Evolutionary conservation across 2,113 vertebrate species (phyloP).

Genomic region (Centropristis striata): DNA sequence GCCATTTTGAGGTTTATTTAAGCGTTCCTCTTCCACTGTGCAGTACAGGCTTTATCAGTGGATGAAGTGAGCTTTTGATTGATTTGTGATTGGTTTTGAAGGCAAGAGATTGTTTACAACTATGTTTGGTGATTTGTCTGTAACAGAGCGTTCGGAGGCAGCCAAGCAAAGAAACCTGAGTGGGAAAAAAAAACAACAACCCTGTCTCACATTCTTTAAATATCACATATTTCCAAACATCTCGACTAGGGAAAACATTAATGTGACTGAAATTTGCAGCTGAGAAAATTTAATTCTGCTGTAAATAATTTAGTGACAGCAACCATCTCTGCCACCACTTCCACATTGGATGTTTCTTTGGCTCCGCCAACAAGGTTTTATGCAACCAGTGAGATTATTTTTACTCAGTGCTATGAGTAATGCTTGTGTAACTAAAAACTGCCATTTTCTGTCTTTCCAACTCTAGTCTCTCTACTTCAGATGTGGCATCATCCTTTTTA

Average conservation of each 20-base stretch:
- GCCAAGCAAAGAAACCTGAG: background rate
- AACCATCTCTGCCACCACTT: slow-evolving; percentile 39
- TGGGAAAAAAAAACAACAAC: background rate
- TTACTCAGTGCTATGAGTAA: background rate
- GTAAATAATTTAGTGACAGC: slow-evolving; percentile 61
- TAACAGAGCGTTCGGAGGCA: background rate
- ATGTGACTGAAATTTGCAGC: slow-evolving; percentile 57
- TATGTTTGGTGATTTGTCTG: background rate
- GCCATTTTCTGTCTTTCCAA: slow-evolving; percentile 3
- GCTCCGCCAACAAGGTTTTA: slow-evolving; percentile 1
- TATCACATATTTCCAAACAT: background rate
- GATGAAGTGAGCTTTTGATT: background rate
- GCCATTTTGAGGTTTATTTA: background rate
- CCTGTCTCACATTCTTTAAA: background rate
- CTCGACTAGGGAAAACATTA: slow-evolving; percentile 15
- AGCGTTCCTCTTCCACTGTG: background rate
- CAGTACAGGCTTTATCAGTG: background rate
- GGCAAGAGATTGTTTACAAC: background rate
- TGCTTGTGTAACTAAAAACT: slow-evolving; percentile 3
- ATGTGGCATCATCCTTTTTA: background rate
- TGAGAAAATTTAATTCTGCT: slow-evolving; percentile 56
- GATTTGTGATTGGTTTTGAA: background rate
- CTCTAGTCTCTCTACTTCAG: background rate
- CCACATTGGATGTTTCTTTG: slow-evolving; percentile 27
- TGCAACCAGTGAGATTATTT: slow-evolving; percentile 17